phyloP scores from a whole-genome alignment of 2,113 vertebrate species.

The Phyllostomus hastatus region DNA sequence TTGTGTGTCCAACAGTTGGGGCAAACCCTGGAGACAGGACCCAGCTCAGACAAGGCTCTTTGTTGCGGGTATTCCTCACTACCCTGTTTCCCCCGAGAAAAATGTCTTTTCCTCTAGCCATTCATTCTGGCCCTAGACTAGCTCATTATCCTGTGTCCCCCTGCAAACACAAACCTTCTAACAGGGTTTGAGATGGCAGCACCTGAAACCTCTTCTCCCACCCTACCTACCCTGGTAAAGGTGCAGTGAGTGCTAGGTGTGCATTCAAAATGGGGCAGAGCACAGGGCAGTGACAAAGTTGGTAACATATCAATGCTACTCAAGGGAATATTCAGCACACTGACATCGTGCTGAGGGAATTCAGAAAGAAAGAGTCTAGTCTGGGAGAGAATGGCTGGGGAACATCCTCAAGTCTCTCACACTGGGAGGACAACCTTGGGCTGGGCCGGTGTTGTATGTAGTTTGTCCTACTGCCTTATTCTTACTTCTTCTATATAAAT shows the following conservation, averaged over 20 bases:
- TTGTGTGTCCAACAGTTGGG: slow-evolving; percentile 17
- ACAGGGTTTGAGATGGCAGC: neutral
- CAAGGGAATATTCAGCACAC: neutral
- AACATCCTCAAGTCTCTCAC: neutral
- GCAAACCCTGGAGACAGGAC: neutral
- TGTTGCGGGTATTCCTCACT: neutral
- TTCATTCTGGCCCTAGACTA: neutral
- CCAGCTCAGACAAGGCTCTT: slow-evolving; percentile 44
- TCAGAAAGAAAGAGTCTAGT: neutral
- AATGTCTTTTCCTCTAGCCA: neutral
- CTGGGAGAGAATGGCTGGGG: neutral
- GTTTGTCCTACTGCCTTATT: neutral
- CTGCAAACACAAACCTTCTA: neutral
- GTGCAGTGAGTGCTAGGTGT: neutral
- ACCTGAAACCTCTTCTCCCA: neutral
- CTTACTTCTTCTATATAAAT: neutral
- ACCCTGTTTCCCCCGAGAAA: neutral
- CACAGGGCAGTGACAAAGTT: neutral
- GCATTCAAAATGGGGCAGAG: neutral
- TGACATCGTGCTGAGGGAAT: neutral
- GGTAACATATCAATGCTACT: neutral
- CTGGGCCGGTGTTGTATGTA: neutral
- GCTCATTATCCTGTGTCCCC: neutral
- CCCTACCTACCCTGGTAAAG: neutral
- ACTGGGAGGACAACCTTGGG: fast-evolving